Evolutionary conservation across 2,888 invertebrate species (phyloP), one percentile per base, ranked within the genome.

Genomic region (Melanostoma scalare): DNA sequence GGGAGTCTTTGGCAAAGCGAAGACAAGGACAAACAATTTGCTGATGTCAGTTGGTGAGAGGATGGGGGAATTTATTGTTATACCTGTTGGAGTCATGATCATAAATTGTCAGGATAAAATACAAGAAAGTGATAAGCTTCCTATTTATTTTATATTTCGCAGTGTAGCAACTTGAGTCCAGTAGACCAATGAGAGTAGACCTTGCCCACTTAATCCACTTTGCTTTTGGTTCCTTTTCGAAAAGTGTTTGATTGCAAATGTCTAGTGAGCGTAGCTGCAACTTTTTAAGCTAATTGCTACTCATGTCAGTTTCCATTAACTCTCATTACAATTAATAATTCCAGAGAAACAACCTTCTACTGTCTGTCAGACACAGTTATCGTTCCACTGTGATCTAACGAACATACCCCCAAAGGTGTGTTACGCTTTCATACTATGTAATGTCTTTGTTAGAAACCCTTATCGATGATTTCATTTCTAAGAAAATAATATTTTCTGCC

Each of bases 321-420:
- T 50, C 38, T 35, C 52, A 53, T 60, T 55, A 71, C 71, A 69
- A 74, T 84, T 84, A 84, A 75, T 84, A 72, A 71, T 71, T 52
- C 56, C 20, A 31, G 38, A n/a, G 10, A 52, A 50, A 46, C 10
- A 42, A 46, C 36, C 63, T 53, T 33, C 74, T 69, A 46, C 33
- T 20, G 35, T 46, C 20, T 69, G 82, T 69, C 82, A 46, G 42
- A 63, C 9, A 58, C 78, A 82, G 52, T 50, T 40, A 65, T 52
- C 36, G 36, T 10, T 38, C 6, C 20, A 40, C 48, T 33, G 6
- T 68, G 38, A 53, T 61, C 40, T 40, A 48, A 36, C 48, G 9
- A 53, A 48, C 6, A 8, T 52, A 40, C 40, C 44, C 60, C 42
- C 10, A 69, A 78, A 78, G 82, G 77, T 78, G 78, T 20, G 20